Evolutionary conservation across 2,797 vertebrate species (phyloP).

Genomic region (Melanotaenia pygmaea): DNA sequence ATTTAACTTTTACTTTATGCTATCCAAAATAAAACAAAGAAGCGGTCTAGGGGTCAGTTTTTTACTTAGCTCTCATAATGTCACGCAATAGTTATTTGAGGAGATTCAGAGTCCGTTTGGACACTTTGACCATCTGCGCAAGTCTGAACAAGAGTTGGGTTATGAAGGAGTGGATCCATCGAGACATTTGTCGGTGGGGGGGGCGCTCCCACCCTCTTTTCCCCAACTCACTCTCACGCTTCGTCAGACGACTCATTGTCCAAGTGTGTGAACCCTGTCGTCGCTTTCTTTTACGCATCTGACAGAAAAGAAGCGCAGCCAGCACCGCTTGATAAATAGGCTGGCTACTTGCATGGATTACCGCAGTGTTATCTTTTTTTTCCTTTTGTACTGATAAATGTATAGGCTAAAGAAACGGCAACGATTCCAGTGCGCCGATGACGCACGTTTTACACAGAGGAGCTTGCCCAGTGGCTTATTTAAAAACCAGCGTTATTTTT

Average conservation of each 20-base stretch:
- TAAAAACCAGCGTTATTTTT: neutral
- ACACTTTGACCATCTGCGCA: slow-evolving; percentile 73
- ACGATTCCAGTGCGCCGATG: slow-evolving; percentile 14
- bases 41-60: neutral
- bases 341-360: neutral
- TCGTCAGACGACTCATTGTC: slow-evolving; percentile 25
- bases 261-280: slow-evolving; percentile 23
- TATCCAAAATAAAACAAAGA: slow-evolving; percentile 5
- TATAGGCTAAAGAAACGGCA: slow-evolving; percentile 1
- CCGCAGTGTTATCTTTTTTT: no score
- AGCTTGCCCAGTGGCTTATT: neutral
- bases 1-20: slow-evolving; percentile 4
- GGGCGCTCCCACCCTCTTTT: slow-evolving; percentile 53
- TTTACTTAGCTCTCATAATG: slow-evolving; percentile 27
- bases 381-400: neutral
- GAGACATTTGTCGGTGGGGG: slow-evolving; percentile 68
- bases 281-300: slow-evolving; percentile 40
- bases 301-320: neutral
- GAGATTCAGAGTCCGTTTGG: slow-evolving; percentile 47
- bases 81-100: slow-evolving; percentile 3
- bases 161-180: slow-evolving; percentile 82
- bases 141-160: slow-evolving; percentile 71
- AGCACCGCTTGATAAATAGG: no score
- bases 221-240: slow-evolving; percentile 37
- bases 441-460: slow-evolving; percentile 54